Base-by-base conservation (phyloP, 1,140 invertebrate species). In the Luehdorfia chinensis region DNA sequence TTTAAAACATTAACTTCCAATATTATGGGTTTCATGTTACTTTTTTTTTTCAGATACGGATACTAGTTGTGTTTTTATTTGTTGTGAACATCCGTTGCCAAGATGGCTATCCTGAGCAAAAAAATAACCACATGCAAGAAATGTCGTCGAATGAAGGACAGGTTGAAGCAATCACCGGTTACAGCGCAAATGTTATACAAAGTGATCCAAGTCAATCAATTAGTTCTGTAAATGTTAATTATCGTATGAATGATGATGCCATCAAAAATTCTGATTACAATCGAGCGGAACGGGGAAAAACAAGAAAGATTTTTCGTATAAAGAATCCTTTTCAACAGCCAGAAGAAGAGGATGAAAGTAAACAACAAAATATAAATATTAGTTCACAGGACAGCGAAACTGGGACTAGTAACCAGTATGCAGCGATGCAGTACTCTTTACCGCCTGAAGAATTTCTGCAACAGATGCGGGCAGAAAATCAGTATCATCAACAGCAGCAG, bases 401-500 rank as follows among this genome's bases (percentile, higher is more conserved):
- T 4, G 76, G 75, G 53, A 81, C 84, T 56, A 87, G 81, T 67
- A 86, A 84, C 61, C 79, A 87, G 55, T 80, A 86, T 67, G 62
- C 80, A 32, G 69, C 80, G 14, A 64, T 85, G 50, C 77, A 84
- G 59, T 88, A 87, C 47, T 81, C 81, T 9, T 57, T 87, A 28
- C 85, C 87, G 31, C 87, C 85, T 27, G 84, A 87, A 54, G 78
- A 84, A 9, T 88, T 87, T 47, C 59, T 88, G 12, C 77, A 85
- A 47, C 70, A 86, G 48, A 65, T 85, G 55, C 78, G 75, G 53
- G 66, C 65, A 31, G 75, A 83, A 32, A 78, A 68, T 50, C 73
- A 77, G 32, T 81, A 70, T 30, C 66, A 76, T 16, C 70, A 76
- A 51, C 73, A 70, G 33, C 65, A 64, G 12, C 62, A 69, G 55